A percentile compares a stretch with the other conserved stretches of the same genome.
Evolutionary conservation across 2,113 vertebrate genomes (phyloP).

Genomic region (Dromiciops gliroides): DNA sequence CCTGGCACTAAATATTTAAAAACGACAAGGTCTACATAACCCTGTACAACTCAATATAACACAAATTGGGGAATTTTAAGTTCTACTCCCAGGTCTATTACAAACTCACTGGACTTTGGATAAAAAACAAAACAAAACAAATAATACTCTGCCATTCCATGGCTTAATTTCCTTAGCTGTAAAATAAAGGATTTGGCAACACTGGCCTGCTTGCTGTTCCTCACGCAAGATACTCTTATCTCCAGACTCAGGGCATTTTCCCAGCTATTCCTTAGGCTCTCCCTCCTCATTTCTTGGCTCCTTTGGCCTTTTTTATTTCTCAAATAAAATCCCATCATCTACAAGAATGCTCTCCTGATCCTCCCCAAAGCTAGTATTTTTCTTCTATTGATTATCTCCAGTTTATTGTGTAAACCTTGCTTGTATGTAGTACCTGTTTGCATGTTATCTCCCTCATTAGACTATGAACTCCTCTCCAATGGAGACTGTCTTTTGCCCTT

Average conservation of each 20-base stretch:
- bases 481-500: background rate
- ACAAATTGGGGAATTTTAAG: background rate
- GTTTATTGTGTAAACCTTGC: background rate
- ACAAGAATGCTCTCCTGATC: background rate
- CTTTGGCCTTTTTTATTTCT: background rate
- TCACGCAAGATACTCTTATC: background rate
- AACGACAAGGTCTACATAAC: background rate
- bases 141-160: background rate
- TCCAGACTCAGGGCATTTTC: background rate
- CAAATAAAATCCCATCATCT: background rate
- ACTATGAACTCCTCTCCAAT: background rate
- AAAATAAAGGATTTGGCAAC: slow-evolving; percentile 10
- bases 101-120: background rate
- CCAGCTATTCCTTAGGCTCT: background rate
- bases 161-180: background rate
- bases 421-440: background rate
- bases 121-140: background rate
- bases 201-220: background rate
- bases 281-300: background rate
- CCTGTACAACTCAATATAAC: no score
- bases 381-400: background rate
- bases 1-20: background rate
- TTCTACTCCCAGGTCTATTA: background rate
- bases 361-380: background rate
- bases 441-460: background rate